Evolutionary conservation across 2,888 invertebrate genomes (phyloP).

Genomic region (Ypsolopha scabrella): DNA sequence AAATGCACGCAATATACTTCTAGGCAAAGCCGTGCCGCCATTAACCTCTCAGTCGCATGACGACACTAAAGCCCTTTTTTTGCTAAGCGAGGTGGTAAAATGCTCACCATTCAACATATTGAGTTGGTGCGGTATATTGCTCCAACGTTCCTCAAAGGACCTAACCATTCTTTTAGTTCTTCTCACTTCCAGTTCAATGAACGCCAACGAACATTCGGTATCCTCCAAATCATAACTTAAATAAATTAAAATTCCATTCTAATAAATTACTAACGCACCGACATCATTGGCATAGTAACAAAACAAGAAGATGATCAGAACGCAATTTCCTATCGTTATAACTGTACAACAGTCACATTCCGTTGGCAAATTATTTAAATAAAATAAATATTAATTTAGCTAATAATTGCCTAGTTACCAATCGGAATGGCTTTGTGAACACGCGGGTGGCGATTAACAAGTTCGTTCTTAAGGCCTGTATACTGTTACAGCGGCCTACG

Average conservation of each 20-base stretch:
- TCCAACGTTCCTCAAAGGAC: background rate
- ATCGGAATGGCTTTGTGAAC: slow-evolving; percentile 66
- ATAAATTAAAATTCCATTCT: background rate
- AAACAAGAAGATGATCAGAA: slow-evolving; percentile 31
- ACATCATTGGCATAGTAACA: background rate
- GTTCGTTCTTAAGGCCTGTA: slow-evolving; percentile 52
- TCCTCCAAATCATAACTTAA: background rate
- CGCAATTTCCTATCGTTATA: slow-evolving; percentile 50
- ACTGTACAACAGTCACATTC: slow-evolving; percentile 68
- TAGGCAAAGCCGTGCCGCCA: background rate
- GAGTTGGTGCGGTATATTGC: background rate
- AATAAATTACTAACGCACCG: background rate
- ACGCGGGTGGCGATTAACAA: slow-evolving; percentile 65
- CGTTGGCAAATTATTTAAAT: slow-evolving; percentile 64
- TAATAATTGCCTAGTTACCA: slow-evolving; percentile 67
- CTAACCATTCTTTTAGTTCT: background rate
- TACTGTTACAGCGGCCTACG: slow-evolving; percentile 38
- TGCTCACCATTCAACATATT: background rate
- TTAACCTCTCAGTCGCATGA: background rate
- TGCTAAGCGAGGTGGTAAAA: background rate
- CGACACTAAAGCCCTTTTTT: background rate
- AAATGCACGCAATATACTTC: background rate
- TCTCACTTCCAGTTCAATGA: background rate
- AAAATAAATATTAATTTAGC: slow-evolving; percentile 64
- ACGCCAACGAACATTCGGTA: background rate